phyloP scores from a whole-genome alignment of 2,888 invertebrate genomes.

The Hyposoter didymator region DNA sequence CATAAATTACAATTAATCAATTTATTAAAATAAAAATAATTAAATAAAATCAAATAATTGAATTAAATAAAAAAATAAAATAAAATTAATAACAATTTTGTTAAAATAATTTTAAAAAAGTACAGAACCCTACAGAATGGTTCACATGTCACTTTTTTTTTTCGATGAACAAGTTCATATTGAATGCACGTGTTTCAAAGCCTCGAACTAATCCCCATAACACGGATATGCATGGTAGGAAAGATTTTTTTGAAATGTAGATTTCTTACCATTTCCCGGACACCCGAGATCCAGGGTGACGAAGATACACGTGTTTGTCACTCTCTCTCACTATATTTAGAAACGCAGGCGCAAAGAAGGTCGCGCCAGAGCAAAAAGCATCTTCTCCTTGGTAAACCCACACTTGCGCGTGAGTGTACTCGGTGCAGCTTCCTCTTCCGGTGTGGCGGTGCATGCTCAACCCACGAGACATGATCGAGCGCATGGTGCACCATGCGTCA shows the following conservation, averaged over 20 bases:
- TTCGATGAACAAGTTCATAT: slow-evolving; percentile 47
- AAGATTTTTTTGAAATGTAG: slow-evolving; percentile 13
- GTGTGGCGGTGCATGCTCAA: slow-evolving; percentile 54
- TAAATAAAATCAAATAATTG: background rate
- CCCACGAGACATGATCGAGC: slow-evolving; percentile 49
- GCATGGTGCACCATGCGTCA: slow-evolving; percentile 59
- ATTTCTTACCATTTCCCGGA: slow-evolving; percentile 36
- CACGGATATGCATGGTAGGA: slow-evolving; percentile 15
- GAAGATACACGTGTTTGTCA: slow-evolving; percentile 62
- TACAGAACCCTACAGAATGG: background rate
- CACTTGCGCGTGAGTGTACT: slow-evolving; percentile 33
- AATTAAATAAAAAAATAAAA: no score
- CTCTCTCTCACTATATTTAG: slow-evolving; percentile 25
- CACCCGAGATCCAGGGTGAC: slow-evolving; percentile 33
- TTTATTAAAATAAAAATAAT: background rate
- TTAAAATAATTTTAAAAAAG: no score
- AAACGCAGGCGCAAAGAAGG: slow-evolving; percentile 43
- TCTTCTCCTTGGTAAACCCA: slow-evolving; percentile 22
- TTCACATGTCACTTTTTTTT: background rate
- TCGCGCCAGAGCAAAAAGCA: slow-evolving; percentile 45
- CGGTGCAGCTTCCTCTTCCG: slow-evolving; percentile 64
- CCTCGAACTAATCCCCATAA: background rate
- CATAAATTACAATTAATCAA: no score
- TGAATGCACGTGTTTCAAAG: slow-evolving; percentile 57
- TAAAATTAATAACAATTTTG: no score